Evolutionary conservation across 2,888 invertebrate species (phyloP).

Genomic region (Salpingus planirostris): DNA sequence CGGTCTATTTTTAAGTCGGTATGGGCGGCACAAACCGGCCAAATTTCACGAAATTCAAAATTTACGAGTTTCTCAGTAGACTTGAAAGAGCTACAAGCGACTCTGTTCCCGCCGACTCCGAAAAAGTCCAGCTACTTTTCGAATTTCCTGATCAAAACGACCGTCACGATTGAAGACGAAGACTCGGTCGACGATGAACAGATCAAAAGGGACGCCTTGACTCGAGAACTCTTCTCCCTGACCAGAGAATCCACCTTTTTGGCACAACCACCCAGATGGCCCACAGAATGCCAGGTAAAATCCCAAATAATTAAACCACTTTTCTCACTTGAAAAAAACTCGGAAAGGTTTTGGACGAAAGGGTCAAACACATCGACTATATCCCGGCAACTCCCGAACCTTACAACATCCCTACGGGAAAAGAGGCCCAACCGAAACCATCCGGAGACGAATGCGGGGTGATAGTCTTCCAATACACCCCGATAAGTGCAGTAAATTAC

Average conservation of each 20-base stretch:
- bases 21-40: too few relatives aligned
- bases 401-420: slow-evolving; percentile 68
- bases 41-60: too few relatives aligned
- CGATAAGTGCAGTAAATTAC: slow-evolving; percentile 80
- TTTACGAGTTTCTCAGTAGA: too few relatives aligned
- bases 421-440: slow-evolving; percentile 74
- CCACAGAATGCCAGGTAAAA: slow-evolving; percentile 82
- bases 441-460: slow-evolving; percentile 80
- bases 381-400: slow-evolving; percentile 66
- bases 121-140: slow-evolving; percentile 52
- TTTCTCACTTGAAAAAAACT: slow-evolving; percentile 5
- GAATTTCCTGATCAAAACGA: slow-evolving; percentile 59
- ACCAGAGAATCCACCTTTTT: slow-evolving; percentile 39
- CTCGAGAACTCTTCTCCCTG: slow-evolving; percentile 55
- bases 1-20: too few relatives aligned
- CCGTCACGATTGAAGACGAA: slow-evolving; percentile 32
- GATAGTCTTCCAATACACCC: slow-evolving; percentile 75
- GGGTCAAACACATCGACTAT: slow-evolving; percentile 68
- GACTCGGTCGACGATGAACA: slow-evolving; percentile 37
- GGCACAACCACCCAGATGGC: slow-evolving; percentile 78
- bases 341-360: slow-evolving; percentile 75
- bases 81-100: slow-evolving; percentile 58
- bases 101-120: slow-evolving; percentile 50
- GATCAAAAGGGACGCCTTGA: slow-evolving; percentile 26
- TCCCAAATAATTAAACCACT: too few relatives aligned